Evolutionary conservation across 2,797 vertebrate genomes (phyloP).

Genomic region (Hoplostethus atlanticus): DNA sequence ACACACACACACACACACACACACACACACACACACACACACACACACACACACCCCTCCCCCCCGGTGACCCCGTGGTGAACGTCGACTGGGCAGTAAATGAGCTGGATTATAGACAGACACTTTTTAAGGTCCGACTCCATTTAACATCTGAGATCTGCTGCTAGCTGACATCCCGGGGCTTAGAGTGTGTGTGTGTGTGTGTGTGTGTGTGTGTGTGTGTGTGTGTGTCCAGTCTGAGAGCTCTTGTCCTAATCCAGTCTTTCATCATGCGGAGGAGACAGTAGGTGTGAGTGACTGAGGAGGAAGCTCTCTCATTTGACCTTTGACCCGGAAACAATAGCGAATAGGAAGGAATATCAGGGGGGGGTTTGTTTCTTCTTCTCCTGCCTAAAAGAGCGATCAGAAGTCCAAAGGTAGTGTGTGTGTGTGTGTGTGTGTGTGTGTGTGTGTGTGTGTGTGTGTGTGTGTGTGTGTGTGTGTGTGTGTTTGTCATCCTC

Average conservation of each 20-base stretch:
- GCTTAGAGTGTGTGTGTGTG: conserved; percentile 63
- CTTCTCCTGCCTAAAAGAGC: background rate
- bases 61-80: conserved; percentile 61
- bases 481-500: conserved; percentile 25
- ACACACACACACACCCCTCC: conserved; percentile 39
- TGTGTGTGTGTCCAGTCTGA: conserved; percentile 3
- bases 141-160: conserved; percentile 71
- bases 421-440: background rate
- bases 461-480: conserved; percentile 19
- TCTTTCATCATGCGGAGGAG: conserved; percentile 77
- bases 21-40: conserved; percentile 18
- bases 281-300: conserved; percentile 75
- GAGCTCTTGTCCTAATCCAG: conserved; percentile 68
- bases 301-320: conserved; percentile 70
- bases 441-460: conserved; percentile 20
- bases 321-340: conserved; percentile 74
- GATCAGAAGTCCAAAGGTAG: conserved; percentile 38
- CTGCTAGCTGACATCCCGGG: conserved; percentile 52
- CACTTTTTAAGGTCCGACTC: conserved; percentile 59
- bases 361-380: conserved; percentile 11
- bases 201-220: conserved; percentile 3
- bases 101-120: conserved; percentile 66
- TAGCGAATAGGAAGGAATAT: conserved; percentile 31
- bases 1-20: conserved; percentile 28
- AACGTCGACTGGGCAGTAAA: conserved; percentile 70